These are phyloP conservation scores for Epinephelus awoara DNA, from an alignment of 2,797 vertebrate species.

Conservation along the genomic window DNA sequence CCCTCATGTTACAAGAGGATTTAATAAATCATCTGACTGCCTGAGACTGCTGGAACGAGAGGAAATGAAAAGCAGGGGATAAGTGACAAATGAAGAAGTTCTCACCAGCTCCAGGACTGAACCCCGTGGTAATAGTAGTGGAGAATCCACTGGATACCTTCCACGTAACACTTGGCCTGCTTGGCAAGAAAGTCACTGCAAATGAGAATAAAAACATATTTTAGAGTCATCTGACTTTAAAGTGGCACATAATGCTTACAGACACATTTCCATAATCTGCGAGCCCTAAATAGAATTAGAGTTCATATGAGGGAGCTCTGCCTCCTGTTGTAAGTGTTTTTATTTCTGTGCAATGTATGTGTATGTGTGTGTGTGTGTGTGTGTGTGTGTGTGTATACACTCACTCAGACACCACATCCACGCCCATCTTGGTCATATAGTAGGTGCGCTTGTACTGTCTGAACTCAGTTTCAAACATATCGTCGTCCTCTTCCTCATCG, in stretches of 20 bases:
- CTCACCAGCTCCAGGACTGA: conserved; percentile 99
- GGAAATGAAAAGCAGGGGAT: not conserved
- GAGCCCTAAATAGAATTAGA: not conserved
- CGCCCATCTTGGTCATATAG: conserved; percentile 98
- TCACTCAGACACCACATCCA: conserved; percentile 98
- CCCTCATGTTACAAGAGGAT: no score
- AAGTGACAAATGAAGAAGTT: not conserved
- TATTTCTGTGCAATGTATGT: not conserved
- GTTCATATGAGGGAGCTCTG: not conserved
- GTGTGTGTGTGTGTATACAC: conserved; percentile 42
- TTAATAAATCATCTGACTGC: no score
- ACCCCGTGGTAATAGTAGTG: conserved; percentile 99
- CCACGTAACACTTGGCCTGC: conserved; percentile 95
- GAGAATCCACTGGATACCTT: conserved; percentile 99
- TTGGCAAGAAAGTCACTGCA: conserved; percentile 94
- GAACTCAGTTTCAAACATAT: conserved; percentile 97
- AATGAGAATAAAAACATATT: conserved; percentile 34
- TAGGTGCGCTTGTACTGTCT: conserved; percentile 98
- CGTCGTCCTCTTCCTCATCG: conserved; percentile 94
- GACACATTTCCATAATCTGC: not conserved
- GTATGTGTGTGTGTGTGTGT: no score
- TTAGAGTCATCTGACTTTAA: not conserved
- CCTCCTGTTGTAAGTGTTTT: not conserved
- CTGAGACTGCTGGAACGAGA: not conserved
- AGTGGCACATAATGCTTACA: not conserved